phyloP scores from a whole-genome alignment of 2,888 invertebrate genomes.

The Heteromyza rotundicornis region DNA sequence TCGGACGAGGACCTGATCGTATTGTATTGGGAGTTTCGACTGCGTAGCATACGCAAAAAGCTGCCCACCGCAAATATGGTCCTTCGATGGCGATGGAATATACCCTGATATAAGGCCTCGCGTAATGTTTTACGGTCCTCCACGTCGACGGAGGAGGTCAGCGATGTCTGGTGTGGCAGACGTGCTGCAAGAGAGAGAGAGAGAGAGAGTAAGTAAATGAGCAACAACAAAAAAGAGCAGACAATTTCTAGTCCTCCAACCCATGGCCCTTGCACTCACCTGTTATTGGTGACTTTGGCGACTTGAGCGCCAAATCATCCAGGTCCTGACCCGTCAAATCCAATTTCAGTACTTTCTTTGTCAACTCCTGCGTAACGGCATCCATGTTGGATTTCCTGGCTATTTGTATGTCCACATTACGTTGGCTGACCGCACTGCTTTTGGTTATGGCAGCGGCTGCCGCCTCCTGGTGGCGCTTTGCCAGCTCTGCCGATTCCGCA shows the following conservation, averaged over 20 bases:
- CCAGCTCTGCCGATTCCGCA: not conserved
- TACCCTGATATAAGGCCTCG: slow-evolving; percentile 78
- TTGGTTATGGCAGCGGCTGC: slow-evolving; percentile 23
- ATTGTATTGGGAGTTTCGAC: slow-evolving; percentile 78
- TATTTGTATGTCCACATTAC: slow-evolving; percentile 68
- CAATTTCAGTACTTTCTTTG: slow-evolving; percentile 58
- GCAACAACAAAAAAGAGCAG: too few relatives aligned
- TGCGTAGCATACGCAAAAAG: slow-evolving; percentile 75
- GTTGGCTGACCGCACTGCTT: slow-evolving; percentile 68
- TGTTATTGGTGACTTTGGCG: slow-evolving; percentile 61
- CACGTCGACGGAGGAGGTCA: slow-evolving; percentile 69
- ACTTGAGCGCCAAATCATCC: slow-evolving; percentile 57
- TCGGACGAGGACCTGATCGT: slow-evolving; percentile 69
- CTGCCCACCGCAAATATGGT: slow-evolving; percentile 79
- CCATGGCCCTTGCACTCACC: too few relatives aligned
- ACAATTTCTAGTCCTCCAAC: too few relatives aligned
- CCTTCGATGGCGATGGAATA: slow-evolving; percentile 77
- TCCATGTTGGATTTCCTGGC: slow-evolving; percentile 59
- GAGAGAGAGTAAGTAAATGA: too few relatives aligned
- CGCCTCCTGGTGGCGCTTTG: not conserved
- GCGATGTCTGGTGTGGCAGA: slow-evolving; percentile 68
- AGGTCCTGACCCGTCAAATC: slow-evolving; percentile 56
- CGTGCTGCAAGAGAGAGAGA: slow-evolving; percentile 62
- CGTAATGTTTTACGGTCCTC: slow-evolving; percentile 73
- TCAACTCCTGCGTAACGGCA: slow-evolving; percentile 47